These are phyloP conservation scores for Spheniscus mendiculus DNA, from an alignment of 2,113 vertebrate genomes.

Conservation along the genomic window DNA sequence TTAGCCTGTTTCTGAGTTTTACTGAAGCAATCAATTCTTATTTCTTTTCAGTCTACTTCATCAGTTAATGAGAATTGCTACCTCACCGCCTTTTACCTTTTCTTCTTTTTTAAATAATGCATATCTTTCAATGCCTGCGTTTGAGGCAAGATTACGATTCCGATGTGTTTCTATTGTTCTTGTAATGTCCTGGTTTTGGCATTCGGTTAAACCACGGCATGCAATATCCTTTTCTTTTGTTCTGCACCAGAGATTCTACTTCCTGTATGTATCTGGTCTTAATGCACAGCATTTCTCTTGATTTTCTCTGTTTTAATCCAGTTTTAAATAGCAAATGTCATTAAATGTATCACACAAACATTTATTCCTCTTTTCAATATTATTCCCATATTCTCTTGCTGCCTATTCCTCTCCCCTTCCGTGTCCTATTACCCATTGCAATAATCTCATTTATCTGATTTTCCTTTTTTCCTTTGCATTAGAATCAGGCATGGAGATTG, in stretches of 20 bases:
- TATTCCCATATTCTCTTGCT: constrained; percentile 49
- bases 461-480: background rate
- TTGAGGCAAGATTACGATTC: constrained; percentile 20
- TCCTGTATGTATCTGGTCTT: constrained; percentile 29
- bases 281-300: constrained; percentile 44
- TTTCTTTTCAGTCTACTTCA: constrained; percentile 52
- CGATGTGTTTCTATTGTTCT: constrained; percentile 8
- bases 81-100: constrained; percentile 41
- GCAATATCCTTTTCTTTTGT: constrained; percentile 34
- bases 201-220: too few species aligned
- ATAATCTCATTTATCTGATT: constrained; percentile 37
- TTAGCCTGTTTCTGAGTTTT: background rate
- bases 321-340: constrained; percentile 58
- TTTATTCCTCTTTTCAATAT: constrained; percentile 38
- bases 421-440: constrained; percentile 45
- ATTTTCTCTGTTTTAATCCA: constrained; percentile 62
- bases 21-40: constrained; percentile 40
- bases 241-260: constrained; percentile 27
- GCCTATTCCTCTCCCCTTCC: constrained; percentile 36
- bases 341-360: constrained; percentile 45
- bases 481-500: background rate
- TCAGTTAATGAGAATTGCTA: constrained; percentile 45
- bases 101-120: constrained; percentile 28
- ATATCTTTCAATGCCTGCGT: constrained; percentile 7
- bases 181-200: background rate